phyloP scores from a whole-genome alignment of 2,797 vertebrate species.

The Notamacropus eugenii region DNA sequence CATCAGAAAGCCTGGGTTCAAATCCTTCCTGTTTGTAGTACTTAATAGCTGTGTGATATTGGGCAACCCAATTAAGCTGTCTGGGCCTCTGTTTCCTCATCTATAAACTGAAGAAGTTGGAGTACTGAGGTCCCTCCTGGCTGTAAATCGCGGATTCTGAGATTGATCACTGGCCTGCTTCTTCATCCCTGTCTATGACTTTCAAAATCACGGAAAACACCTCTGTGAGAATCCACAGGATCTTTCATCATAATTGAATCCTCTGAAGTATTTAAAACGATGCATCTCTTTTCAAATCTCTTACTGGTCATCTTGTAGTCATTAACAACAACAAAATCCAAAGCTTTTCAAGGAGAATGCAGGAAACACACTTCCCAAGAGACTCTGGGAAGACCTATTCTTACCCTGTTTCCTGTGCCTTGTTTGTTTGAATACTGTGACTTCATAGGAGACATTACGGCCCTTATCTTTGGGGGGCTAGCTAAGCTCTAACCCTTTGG shows the following conservation, averaged over 20 bases:
- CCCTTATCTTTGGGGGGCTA: conserved; percentile 64
- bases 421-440: conserved; percentile 30
- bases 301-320: background rate
- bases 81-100: background rate
- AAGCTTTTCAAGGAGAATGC: conserved; percentile 18
- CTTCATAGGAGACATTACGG: conserved; percentile 40
- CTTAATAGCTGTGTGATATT: background rate
- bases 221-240: background rate
- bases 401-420: conserved; percentile 58
- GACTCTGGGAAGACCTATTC: background rate
- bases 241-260: background rate
- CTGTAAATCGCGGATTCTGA: background rate
- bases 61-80: background rate
- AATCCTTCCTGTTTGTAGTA: background rate
- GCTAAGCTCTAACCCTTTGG: conserved; percentile 58
- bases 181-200: background rate
- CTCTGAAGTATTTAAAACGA: background rate
- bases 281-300: background rate
- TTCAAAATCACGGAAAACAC: background rate
- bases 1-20: background rate
- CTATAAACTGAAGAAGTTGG: background rate
- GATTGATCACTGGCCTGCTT: background rate
- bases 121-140: background rate
- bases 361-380: conserved; percentile 71
- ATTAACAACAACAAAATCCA: background rate